Conservation (phyloP, 2,888 invertebrate species). For the Limenitis camilla region DNA sequence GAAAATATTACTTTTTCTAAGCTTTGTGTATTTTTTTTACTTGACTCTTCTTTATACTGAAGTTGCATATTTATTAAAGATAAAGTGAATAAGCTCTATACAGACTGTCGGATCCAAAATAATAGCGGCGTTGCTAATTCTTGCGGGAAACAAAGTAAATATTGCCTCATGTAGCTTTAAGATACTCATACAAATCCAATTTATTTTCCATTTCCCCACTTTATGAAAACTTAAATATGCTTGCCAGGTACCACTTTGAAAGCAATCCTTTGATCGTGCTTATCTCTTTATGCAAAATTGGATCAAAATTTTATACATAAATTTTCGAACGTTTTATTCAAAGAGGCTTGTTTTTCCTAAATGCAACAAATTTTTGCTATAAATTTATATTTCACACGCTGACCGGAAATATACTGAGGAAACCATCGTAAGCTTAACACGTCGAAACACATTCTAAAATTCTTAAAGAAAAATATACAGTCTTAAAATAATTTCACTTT, state of each 20-base stretch:
- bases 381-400: too few relatives aligned
- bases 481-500: too few relatives aligned
- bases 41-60: too few relatives aligned
- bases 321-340: slow-evolving; percentile 27
- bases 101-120: slow-evolving; percentile 37
- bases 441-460: too few relatives aligned
- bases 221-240: slow-evolving; percentile 73
- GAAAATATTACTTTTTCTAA: too few relatives aligned
- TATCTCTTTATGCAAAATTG: slow-evolving; percentile 66
- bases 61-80: too few relatives aligned
- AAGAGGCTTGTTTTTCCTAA: background rate
- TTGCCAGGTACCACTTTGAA: slow-evolving; percentile 70
- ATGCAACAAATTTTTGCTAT: too few relatives aligned
- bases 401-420: too few relatives aligned
- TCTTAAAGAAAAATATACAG: too few relatives aligned
- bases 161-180: slow-evolving; percentile 56
- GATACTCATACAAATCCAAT: slow-evolving; percentile 71
- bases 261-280: slow-evolving; percentile 70
- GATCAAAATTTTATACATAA: slow-evolving; percentile 60
- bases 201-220: slow-evolving; percentile 74
- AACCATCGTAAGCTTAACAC: too few relatives aligned
- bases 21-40: too few relatives aligned
- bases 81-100: slow-evolving; percentile 26
- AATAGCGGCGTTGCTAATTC: slow-evolving; percentile 41
- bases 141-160: slow-evolving; percentile 57